phyloP scores from a whole-genome alignment of 2,888 invertebrate species.

The Drosophila paramelanica region DNA sequence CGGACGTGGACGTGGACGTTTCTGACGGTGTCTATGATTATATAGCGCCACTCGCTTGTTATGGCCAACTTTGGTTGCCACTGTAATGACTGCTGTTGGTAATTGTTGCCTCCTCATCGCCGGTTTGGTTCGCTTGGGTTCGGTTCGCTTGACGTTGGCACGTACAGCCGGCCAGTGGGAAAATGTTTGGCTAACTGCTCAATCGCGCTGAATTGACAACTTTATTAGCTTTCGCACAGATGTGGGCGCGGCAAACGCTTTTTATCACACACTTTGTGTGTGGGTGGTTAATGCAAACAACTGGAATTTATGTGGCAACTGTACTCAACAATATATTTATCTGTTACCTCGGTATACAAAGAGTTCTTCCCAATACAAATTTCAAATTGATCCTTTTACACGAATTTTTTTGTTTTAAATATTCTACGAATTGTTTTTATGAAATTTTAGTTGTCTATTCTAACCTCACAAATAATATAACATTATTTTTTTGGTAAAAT shows the following conservation, averaged over 20 bases:
- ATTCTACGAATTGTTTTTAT: too few relatives aligned
- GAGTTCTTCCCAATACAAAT: too few relatives aligned
- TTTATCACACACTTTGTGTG: slow-evolving; percentile 3
- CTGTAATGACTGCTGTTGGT: slow-evolving; percentile 74
- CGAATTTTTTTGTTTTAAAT: too few relatives aligned
- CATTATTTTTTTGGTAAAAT: too few relatives aligned
- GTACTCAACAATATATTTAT: slow-evolving; percentile 8
- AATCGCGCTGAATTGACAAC: slow-evolving; percentile 77
- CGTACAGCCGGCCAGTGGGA: slow-evolving; percentile 67
- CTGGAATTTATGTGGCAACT: slow-evolving; percentile 14
- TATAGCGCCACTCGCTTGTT: slow-evolving; percentile 75
- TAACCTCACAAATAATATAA: too few relatives aligned
- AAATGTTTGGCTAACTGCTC: slow-evolving; percentile 71
- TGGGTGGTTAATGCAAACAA: slow-evolving; percentile 25
- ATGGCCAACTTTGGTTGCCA: slow-evolving; percentile 76
- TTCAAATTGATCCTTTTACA: too few relatives aligned
- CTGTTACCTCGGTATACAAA: background rate
- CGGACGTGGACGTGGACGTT: slow-evolving; percentile 17
- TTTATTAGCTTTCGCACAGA: slow-evolving; percentile 62
- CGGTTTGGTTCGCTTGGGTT: slow-evolving; percentile 14
- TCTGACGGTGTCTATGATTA: slow-evolving; percentile 69
- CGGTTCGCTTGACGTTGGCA: slow-evolving; percentile 5
- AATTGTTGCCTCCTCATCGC: slow-evolving; percentile 65
- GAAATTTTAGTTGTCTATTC: too few relatives aligned
- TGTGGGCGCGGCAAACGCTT: slow-evolving; percentile 42